Conservation (phyloP, 1,140 invertebrate species). For the Scaptomyza montana region DNA sequence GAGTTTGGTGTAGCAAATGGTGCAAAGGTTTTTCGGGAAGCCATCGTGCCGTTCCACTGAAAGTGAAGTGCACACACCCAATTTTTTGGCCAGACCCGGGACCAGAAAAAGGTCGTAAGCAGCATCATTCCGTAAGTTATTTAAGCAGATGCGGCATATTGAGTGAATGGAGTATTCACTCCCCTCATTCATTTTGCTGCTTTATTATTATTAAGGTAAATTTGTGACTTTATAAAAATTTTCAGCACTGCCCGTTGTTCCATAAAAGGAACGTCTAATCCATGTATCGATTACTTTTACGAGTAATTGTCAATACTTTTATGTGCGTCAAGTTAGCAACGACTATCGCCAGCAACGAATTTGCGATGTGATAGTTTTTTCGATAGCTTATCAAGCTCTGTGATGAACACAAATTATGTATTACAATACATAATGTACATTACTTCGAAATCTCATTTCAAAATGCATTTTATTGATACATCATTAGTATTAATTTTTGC, state of each 20-base stretch:
- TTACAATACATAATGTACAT: background rate
- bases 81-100: conserved; percentile 74
- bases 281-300: conserved; percentile 18
- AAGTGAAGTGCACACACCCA: conserved; percentile 73
- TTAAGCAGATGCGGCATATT: conserved; percentile 74
- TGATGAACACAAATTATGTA: background rate
- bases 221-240: conserved; percentile 38
- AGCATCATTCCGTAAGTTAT: conserved; percentile 57
- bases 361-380: background rate
- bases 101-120: conserved; percentile 73
- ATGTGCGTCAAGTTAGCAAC: too few species aligned
- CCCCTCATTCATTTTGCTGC: conserved; percentile 54
- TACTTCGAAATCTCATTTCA: background rate
- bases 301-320: conserved; percentile 15
- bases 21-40: conserved; percentile 74
- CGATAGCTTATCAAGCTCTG: background rate
- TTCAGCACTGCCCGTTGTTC: conserved; percentile 33
- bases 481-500: too few species aligned
- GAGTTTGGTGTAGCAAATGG: conserved; percentile 62
- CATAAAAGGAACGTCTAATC: conserved; percentile 29
- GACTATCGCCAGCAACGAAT: too few species aligned
- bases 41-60: conserved; percentile 76
- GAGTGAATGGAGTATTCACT: conserved; percentile 72
- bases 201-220: conserved; percentile 8
- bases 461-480: background rate